A percentile compares a stretch with the other conserved stretches of the same genome.
These are phyloP conservation scores for Beroe forskalii DNA, from an alignment of 37 sponge, comb jelly and placozoan genomes.

Conservation along the genomic window DNA sequence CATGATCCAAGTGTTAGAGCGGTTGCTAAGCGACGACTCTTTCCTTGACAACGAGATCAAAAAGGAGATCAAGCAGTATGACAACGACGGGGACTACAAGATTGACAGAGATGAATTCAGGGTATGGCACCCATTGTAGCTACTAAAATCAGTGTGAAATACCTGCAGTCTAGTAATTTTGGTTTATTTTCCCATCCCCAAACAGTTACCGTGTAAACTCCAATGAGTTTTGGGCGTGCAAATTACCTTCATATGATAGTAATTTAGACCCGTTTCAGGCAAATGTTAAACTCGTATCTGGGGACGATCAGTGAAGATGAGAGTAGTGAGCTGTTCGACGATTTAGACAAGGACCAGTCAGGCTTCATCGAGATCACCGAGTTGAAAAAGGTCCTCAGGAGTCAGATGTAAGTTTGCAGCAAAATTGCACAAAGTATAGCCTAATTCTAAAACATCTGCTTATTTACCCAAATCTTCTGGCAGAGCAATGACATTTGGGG, in stretches of 20 bases:
- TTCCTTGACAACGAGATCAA: slow-evolving; percentile 63
- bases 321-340: slow-evolving; percentile 44
- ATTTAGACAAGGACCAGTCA: slow-evolving; percentile 26
- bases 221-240: too few relatives aligned
- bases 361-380: slow-evolving; percentile 51
- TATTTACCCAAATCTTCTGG: too few relatives aligned
- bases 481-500: too few relatives aligned
- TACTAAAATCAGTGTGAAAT: too few relatives aligned
- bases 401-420: slow-evolving; percentile 29
- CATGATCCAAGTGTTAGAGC: slow-evolving; percentile 51
- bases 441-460: too few relatives aligned
- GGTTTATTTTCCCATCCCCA: too few relatives aligned
- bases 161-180: too few relatives aligned
- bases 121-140: too few relatives aligned
- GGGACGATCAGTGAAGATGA: slow-evolving; percentile 63
- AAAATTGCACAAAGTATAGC: too few relatives aligned
- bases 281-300: slow-evolving; percentile 64
- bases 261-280: too few relatives aligned
- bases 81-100: slow-evolving; percentile 49
- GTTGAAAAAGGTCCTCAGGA: slow-evolving; percentile 38
- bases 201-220: too few relatives aligned
- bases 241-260: too few relatives aligned
- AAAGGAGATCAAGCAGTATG: slow-evolving; percentile 62
- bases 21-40: slow-evolving; percentile 35
- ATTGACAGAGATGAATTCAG: slow-evolving; percentile 36